Conservation (phyloP, 2,113 vertebrate genomes). For the Peromyscus leucopus region DNA sequence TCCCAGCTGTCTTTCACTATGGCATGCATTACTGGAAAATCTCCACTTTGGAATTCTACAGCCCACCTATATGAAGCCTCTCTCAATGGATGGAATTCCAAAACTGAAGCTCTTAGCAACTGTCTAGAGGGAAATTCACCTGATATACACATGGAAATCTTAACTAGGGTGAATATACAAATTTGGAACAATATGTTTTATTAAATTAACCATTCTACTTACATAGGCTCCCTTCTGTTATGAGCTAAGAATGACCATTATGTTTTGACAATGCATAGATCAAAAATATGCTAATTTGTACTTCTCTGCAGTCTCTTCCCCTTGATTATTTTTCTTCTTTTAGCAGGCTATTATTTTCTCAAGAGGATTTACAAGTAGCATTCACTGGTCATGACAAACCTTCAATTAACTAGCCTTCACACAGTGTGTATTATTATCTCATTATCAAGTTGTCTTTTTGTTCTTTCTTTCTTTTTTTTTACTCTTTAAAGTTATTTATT, state of each 20-base stretch:
- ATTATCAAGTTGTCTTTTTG: constrained; percentile 83
- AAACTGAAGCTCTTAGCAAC: background rate
- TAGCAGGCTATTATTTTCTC: constrained; percentile 84
- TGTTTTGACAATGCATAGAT: constrained; percentile 75
- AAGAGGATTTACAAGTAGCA: constrained; percentile 81
- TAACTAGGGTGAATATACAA: background rate
- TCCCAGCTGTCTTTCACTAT: background rate
- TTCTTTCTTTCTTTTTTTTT: constrained; percentile 43
- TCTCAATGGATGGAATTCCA: background rate
- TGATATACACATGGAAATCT: background rate
- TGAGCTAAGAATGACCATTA: constrained; percentile 74
- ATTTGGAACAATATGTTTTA: background rate
- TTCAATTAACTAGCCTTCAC: constrained; percentile 85
- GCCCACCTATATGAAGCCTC: background rate
- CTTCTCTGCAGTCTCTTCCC: constrained; percentile 78
- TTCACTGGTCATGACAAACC: constrained; percentile 84
- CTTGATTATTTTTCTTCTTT: constrained; percentile 83
- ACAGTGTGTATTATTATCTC: constrained; percentile 78
- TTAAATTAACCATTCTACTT: constrained; percentile 47
- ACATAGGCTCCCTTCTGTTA: background rate
- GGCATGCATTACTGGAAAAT: background rate
- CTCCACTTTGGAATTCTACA: background rate
- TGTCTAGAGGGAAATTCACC: background rate
- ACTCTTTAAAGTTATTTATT: constrained; percentile 78
- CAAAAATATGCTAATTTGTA: constrained; percentile 83